Base-by-base conservation (phyloP, 2,113 vertebrate species). In the Microtus montanus region DNA sequence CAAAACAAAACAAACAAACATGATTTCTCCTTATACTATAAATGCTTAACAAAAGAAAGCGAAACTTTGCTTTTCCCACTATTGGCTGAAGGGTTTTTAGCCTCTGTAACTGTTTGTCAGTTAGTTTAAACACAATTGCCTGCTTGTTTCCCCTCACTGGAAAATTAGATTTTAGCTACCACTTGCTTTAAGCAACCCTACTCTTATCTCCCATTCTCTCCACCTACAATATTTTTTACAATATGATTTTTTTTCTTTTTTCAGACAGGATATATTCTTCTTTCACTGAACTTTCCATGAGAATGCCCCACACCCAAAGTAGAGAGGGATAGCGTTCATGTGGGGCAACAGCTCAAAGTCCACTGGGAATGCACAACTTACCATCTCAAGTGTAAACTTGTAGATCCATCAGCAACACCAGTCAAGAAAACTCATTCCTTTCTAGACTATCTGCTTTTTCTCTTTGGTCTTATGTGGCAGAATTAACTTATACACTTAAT, bases 71-170 rank as follows among this genome's bases (percentile, higher is more conserved):
- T 90, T 80, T 82, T 30, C 33, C 26, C 28, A 63, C 87, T 95
- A 96, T 20, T 87, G 35, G 35, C 47, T 63, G 33, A 88, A 52
- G 91, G 58, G 49, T 75, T 92, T 92, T 95, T 68, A 95, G 68
- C 6, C 10, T 73, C 13, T 71, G 0, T 78, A n/a, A 47, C 44
- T 58, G 14, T 75, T 83, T 79, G 89, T 90, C 54, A 64, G 35
- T 41, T 82, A 58, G 35, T 61, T 82, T 82, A 38, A 61, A 82
- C 22, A 14, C 12, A 61, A 7, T n/a, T 84, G 75, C 35, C 87
- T 87, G 78, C 4, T 38, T 58, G 58, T 54, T 86, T 83, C 33
- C 47, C 28, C 44, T 89, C 38, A 11, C 41, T 1, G 9, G 47
- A 96, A 54, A 15, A 87, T n/a, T 30, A 87, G 19, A 47, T 61